phyloP scores from a whole-genome alignment of 2,888 invertebrate species.

The Seira musarum region DNA sequence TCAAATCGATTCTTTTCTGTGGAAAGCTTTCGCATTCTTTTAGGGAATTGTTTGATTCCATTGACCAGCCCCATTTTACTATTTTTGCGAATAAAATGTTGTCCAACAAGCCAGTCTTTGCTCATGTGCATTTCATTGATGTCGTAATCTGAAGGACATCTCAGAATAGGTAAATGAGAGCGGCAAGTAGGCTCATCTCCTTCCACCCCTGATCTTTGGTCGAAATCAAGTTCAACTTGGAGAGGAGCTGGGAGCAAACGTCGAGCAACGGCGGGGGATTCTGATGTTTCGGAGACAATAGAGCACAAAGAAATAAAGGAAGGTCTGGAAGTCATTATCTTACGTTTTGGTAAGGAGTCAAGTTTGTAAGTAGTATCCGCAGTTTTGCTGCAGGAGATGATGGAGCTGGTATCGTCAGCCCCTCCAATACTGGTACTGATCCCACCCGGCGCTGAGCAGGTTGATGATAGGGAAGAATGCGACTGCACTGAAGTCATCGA shows the following conservation, averaged over 20 bases:
- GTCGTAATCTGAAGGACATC: constrained; percentile 47
- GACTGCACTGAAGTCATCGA: constrained; percentile 12
- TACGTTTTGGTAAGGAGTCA: no score
- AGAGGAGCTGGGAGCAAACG: constrained; percentile 49
- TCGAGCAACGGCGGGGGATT: constrained; percentile 14
- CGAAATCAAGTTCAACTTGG: constrained; percentile 55
- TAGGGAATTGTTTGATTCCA: constrained; percentile 50
- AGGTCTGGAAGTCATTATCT: constrained; percentile 45
- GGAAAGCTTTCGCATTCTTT: constrained; percentile 47
- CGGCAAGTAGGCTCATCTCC: constrained; percentile 51
- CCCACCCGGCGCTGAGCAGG: constrained; percentile 29
- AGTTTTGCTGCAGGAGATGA: background rate
- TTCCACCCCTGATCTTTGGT: constrained; percentile 57
- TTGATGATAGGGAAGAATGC: no score
- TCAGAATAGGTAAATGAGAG: constrained; percentile 50
- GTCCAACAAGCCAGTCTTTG: background rate
- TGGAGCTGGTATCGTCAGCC: background rate
- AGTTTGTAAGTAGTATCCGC: background rate
- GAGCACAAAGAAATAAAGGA: constrained; percentile 53
- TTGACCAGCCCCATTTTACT: constrained; percentile 14
- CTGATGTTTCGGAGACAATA: constrained; percentile 49
- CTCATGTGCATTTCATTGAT: constrained; percentile 27
- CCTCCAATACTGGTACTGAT: no score
- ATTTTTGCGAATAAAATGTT: background rate
- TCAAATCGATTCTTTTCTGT: constrained; percentile 52